Base-by-base conservation (phyloP, 2,888 invertebrate species). In the Helobdella robusta region DNA sequence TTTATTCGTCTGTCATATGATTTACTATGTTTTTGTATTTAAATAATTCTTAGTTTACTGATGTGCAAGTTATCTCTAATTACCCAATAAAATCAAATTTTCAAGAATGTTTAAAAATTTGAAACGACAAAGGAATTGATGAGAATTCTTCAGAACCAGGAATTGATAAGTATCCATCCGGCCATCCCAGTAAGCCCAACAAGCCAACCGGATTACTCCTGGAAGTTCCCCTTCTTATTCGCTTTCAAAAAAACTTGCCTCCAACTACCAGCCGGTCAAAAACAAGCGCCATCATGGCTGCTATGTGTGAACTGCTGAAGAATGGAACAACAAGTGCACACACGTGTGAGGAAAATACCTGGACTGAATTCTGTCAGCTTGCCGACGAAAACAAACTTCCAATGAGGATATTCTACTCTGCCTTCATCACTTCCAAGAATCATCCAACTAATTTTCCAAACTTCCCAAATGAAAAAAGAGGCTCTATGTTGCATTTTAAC, bases 241-340 rank as follows among this genome's bases (percentile, higher is more conserved):
- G 34, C 11, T 20, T 69, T 20, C 23, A 18, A 30, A 28, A 50
- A 4, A 34, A 58, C 15, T 25, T 62, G 8, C 25, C 30, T 15
- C 35, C 64, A 8, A 15, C 11, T 5, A 61, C 56, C 23, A 25
- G 56, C 1, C 48, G 59, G 50, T 65, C 62, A 30, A 67, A 60
- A 46, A 11, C 64, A 30, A 52, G 54, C 23, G 44, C 52, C 52
- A 52, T 68, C 48, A 54, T 67, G 25, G 50, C 15, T 1, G 67
- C 67, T 23, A 30, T 69, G 5, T 8, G 62, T 5, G 64, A 60
- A 23, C 68, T 67, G 11, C 52, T 70, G n/a, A 32, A 46, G 25
- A 54, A 63, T 36, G 71, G 71, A 30, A 64, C 70, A 2, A 71
- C 71, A 5, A 65, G 66, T 59, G 71, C 64, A 5, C 71, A 71